Evolutionary conservation across 2,797 vertebrate species (phyloP).

Genomic region (Percopsis omiscomaycus): DNA sequence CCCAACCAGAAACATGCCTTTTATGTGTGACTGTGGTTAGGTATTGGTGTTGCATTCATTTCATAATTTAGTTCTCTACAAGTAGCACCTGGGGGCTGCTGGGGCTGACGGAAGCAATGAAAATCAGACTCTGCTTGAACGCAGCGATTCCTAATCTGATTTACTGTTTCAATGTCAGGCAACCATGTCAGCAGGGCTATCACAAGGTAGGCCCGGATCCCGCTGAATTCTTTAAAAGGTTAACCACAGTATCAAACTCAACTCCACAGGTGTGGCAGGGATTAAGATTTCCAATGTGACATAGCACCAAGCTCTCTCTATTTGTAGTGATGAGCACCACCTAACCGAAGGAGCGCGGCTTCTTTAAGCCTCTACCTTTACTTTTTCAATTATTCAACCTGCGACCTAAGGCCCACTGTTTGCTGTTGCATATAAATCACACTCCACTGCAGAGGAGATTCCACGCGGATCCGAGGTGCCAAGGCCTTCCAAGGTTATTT

Average conservation of each 20-base stretch:
- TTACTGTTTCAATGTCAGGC: slow-evolving; percentile 1
- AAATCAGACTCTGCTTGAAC: slow-evolving; percentile 12
- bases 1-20: neutral
- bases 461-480: slow-evolving; percentile 23
- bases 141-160: slow-evolving; percentile 4
- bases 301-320: slow-evolving; percentile 1
- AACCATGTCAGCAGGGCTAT: slow-evolving; percentile 8
- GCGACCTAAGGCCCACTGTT: slow-evolving; percentile 46
- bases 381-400: slow-evolving; percentile 54
- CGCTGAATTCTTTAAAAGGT: slow-evolving; percentile 28
- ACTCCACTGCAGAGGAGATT: slow-evolving; percentile 32
- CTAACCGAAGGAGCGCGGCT: slow-evolving; percentile 14
- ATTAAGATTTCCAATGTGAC: slow-evolving; percentile 7
- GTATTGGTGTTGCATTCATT: too few species aligned
- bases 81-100: neutral
- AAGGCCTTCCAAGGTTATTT: slow-evolving; percentile 58
- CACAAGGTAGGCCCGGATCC: neutral
- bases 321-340: slow-evolving; percentile 11
- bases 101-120: neutral
- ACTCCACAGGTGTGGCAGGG: slow-evolving; percentile 8
- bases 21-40: neutral
- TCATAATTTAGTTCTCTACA: slow-evolving; percentile 5
- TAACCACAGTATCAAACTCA: slow-evolving; percentile 9
- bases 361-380: slow-evolving; percentile 32
- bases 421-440: slow-evolving; percentile 47